phyloP scores from a whole-genome alignment of 2,888 invertebrate species.

The Ellobium chinense region DNA sequence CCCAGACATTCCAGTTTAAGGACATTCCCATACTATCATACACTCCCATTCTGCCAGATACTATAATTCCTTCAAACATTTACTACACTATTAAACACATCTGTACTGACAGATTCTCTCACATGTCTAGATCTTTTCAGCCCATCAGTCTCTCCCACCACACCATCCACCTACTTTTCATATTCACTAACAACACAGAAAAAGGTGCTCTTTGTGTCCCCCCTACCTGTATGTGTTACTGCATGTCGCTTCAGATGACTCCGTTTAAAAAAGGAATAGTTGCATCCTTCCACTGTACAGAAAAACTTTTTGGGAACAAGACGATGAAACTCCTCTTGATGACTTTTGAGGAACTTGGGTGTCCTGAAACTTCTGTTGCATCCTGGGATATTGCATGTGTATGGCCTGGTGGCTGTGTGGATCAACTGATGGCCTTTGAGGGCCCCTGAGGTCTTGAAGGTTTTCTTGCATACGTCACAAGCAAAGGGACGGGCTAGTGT shows the following conservation, averaged over 20 bases:
- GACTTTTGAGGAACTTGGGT: conserved; percentile 68
- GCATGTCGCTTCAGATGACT: conserved; percentile 76
- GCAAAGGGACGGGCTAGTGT: conserved; percentile 66
- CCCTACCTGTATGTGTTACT: conserved; percentile 75
- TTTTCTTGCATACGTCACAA: conserved; percentile 72
- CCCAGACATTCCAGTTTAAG: no score
- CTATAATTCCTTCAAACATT: no score
- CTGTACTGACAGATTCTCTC: no score
- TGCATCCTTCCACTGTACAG: conserved; percentile 73
- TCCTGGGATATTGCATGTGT: conserved; percentile 70
- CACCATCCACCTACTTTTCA: no score
- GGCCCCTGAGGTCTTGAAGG: conserved; percentile 71
- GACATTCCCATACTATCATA: no score
- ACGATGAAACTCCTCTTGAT: conserved; percentile 72
- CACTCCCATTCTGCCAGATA: no score
- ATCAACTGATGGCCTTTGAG: conserved; percentile 69
- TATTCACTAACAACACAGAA: no score
- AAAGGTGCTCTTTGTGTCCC: no score
- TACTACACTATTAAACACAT: no score
- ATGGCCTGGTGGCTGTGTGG: conserved; percentile 68
- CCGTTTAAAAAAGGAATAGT: conserved; percentile 75
- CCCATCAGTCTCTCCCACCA: no score
- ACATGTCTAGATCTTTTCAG: no score
- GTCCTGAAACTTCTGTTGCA: conserved; percentile 73
- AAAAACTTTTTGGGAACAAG: conserved; percentile 68